A percentile compares a stretch with the other conserved stretches of the same genome.
These are phyloP conservation scores for Gambusia holbrooki DNA, from an alignment of 2,113 vertebrate species.

Conservation along the genomic window DNA sequence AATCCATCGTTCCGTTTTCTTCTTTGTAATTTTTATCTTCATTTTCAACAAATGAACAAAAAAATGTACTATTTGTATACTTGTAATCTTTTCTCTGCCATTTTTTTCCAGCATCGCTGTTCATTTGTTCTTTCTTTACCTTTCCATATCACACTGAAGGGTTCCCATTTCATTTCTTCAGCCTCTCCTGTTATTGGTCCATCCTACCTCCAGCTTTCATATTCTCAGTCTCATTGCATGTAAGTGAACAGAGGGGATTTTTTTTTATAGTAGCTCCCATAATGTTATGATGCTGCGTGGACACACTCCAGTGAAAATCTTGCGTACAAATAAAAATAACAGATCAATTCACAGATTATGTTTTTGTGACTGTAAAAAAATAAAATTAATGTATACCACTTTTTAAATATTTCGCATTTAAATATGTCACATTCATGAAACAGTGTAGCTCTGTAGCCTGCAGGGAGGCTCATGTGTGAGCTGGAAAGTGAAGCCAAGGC, in stretches of 20 bases:
- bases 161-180: neutral
- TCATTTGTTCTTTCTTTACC: neutral
- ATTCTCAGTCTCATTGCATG: neutral
- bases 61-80: neutral
- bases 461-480: constrained; percentile 13
- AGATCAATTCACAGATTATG: constrained; percentile 23
- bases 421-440: constrained; percentile 7
- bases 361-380: neutral
- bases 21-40: neutral
- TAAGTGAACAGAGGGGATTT: neutral
- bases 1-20: neutral
- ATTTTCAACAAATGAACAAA: no score
- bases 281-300: neutral
- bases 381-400: constrained; percentile 1
- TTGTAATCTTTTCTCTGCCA: no score
- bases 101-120: neutral
- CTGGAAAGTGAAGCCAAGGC: constrained; percentile 61
- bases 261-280: neutral
- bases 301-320: neutral
- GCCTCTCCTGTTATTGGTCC: neutral
- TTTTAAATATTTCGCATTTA: constrained; percentile 2
- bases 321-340: constrained; percentile 5
- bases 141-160: neutral
- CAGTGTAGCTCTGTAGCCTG: neutral
- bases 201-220: neutral